Evolutionary conservation across 2,113 vertebrate species (phyloP), one percentile per base, ranked within the genome.

Genomic region (Cephalopholis sonnerati): DNA sequence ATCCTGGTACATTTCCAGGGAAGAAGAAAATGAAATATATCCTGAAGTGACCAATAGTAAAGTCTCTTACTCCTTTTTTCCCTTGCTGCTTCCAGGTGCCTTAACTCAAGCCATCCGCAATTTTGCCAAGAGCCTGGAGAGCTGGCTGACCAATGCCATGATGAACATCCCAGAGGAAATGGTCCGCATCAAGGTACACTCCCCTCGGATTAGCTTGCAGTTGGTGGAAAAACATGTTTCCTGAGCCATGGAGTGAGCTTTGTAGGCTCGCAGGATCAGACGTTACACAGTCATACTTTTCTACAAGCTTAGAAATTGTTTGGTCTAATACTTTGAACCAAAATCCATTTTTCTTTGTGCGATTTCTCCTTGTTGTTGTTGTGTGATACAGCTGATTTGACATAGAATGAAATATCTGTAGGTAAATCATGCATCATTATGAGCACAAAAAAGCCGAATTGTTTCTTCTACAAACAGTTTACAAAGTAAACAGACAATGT

Each of bases 61-160:
- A 24, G 10, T 63, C 24, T 41, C 10, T 32, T n/a, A 24, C 18
- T 25, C 22, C 13, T 9, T 15, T 36, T 16, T 27, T 22, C 61
- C 36, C 58, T n/a, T 51, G 18, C 39, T 58, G 6, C 15, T 25
- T 9, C 4, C 76, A 98, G 97, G 97, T 98, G 97, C 97, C 97
- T 97, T 98, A 97, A 98, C 97, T 80, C 97, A 98, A 96, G 97
- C 97, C 77, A 98, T 98, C 88, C 96, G 97, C 74, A 98, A 98
- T 91, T 98, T 98, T 94, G 97, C 97, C 93, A 98, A 98, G 94
- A 98, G 97, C 90, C 94, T 98, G 90, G 97, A 98, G 91, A 97
- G 96, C 93, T 98, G 97, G 97, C 92, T 98, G 89, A 97, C 97
- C 36, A 97, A 97, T 1, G 97, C 97, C 89, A 97, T 98, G 97